These are phyloP conservation scores for Heterotis niloticus DNA, from an alignment of 2,113 vertebrate genomes.

Conservation along the genomic window DNA sequence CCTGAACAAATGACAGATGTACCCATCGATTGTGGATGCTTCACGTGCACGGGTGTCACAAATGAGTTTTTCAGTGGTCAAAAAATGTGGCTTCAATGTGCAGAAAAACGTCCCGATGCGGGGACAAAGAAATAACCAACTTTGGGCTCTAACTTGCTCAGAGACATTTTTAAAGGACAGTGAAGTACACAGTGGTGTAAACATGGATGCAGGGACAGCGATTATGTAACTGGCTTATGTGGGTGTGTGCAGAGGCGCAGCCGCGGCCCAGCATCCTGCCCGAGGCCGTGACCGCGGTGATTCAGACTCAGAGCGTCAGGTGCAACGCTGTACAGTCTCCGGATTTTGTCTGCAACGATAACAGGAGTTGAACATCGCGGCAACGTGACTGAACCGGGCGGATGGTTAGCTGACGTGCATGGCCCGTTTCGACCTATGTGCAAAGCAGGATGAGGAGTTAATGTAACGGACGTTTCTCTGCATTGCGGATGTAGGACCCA, in stretches of 20 bases:
- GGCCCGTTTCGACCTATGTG: too few relatives aligned
- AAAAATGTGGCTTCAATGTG: background rate
- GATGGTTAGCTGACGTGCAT: too few relatives aligned
- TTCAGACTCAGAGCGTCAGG: too few relatives aligned
- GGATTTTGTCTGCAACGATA: background rate
- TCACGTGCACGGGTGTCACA: background rate
- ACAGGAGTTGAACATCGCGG: background rate
- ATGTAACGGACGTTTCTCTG: too few relatives aligned
- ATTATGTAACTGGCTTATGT: too few relatives aligned
- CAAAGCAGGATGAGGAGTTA: background rate
- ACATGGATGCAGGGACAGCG: background rate
- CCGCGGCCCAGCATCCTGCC: too few relatives aligned
- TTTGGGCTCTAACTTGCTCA: slow-evolving; percentile 48
- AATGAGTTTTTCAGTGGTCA: background rate
- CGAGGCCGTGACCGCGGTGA: too few relatives aligned
- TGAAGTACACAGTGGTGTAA: background rate
- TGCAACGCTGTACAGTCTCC: background rate
- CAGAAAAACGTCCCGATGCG: background rate
- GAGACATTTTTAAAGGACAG: too few relatives aligned
- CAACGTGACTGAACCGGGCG: background rate
- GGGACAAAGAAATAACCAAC: slow-evolving; percentile 14
- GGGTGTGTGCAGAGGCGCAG: too few relatives aligned
- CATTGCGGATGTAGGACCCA: too few relatives aligned
- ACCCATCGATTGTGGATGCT: background rate
- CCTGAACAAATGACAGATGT: slow-evolving; percentile 51